Evolutionary conservation across 1,140 invertebrate species (phyloP).

Genomic region (Trinorchestia longiramus): DNA sequence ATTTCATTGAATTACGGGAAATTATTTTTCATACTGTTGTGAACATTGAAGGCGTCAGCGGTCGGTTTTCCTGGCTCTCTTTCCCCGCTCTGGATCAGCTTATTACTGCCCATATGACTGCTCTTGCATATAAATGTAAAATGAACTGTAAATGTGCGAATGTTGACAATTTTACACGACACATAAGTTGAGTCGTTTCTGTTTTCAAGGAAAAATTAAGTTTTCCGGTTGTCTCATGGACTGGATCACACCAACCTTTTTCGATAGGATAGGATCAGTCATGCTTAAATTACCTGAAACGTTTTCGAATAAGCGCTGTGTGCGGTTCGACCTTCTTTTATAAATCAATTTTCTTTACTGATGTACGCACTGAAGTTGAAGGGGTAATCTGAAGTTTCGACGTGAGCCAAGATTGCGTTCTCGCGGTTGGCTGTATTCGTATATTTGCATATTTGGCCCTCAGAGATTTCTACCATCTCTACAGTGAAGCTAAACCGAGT

Average conservation of each 20-base stretch:
- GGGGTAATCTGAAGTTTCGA: too few relatives aligned
- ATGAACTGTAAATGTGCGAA: background rate
- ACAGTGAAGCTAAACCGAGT: too few relatives aligned
- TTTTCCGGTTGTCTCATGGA: background rate
- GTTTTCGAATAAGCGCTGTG: too few relatives aligned
- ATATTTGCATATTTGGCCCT: too few relatives aligned
- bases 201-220: background rate
- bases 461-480: too few relatives aligned
- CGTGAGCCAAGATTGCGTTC: too few relatives aligned
- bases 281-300: too few relatives aligned
- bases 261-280: too few relatives aligned
- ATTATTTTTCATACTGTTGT: background rate
- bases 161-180: background rate
- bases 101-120: background rate
- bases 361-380: too few relatives aligned
- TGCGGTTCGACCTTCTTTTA: too few relatives aligned
- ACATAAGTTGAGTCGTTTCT: background rate
- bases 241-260: background rate
- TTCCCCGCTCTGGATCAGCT: background rate
- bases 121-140: background rate
- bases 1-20: background rate
- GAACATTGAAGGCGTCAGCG: background rate
- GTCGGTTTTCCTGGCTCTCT: background rate
- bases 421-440: too few relatives aligned
- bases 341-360: too few relatives aligned